phyloP scores from a whole-genome alignment of 2,113 vertebrate species.

The Tricholaema leucomelas region DNA sequence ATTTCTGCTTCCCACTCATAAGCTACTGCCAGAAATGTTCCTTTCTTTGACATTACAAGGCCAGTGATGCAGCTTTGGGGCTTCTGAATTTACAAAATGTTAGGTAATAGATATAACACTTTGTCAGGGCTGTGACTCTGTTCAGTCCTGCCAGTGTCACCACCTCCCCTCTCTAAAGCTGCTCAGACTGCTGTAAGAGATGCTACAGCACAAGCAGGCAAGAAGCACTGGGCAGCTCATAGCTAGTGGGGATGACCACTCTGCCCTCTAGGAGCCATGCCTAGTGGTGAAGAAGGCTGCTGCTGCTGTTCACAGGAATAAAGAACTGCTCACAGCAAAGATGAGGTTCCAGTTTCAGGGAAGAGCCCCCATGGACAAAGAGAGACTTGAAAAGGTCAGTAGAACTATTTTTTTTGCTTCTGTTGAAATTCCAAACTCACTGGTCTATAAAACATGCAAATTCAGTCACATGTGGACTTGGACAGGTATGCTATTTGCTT shows the following conservation, averaged over 20 bases:
- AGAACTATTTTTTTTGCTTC: not conserved
- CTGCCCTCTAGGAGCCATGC: not conserved
- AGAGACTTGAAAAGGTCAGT: not conserved
- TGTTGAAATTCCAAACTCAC: not conserved
- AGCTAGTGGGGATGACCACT: not conserved
- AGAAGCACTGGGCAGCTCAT: not conserved
- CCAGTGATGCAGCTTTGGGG: not conserved
- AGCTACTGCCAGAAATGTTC: not conserved
- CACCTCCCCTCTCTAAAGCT: not conserved
- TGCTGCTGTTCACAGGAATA: rapidly evolving
- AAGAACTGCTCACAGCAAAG: not conserved
- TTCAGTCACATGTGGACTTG: not conserved
- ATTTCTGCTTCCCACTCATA: not conserved
- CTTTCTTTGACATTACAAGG: not conserved
- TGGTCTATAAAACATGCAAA: not conserved
- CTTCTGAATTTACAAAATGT: not conserved
- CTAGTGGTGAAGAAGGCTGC: not conserved
- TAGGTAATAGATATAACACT: not conserved
- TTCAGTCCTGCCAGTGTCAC: not conserved
- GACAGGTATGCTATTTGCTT: not conserved
- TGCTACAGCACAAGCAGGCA: not conserved
- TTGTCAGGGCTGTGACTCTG: not conserved
- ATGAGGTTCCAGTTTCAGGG: not conserved
- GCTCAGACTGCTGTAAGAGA: not conserved
- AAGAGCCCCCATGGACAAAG: not conserved